Conservation (phyloP, 1,140 invertebrate species). For the Pseudomyrmex dendroicus region DNA sequence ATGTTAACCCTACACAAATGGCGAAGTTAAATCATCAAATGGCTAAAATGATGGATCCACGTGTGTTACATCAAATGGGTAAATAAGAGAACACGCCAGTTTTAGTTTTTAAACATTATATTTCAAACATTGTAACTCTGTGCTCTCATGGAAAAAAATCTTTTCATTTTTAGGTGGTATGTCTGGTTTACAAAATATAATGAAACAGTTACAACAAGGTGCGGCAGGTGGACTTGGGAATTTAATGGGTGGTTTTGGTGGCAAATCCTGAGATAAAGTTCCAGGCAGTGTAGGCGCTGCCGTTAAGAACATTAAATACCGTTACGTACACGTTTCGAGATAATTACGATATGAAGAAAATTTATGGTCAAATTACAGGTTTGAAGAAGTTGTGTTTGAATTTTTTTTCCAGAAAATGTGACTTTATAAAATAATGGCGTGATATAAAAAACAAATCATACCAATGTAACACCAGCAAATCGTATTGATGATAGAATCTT, state of each 20-base stretch:
- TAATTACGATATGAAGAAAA: slow-evolving; percentile 4
- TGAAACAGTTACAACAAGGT: slow-evolving; percentile 98
- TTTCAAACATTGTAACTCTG: neutral
- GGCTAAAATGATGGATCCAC: slow-evolving; percentile 99
- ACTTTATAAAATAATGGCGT: slow-evolving; percentile 38
- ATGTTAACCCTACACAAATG: slow-evolving; percentile 99
- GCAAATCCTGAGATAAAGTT: slow-evolving; percentile 81
- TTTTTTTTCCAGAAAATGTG: slow-evolving; percentile 17
- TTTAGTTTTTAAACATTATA: neutral
- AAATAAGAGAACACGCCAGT: slow-evolving; percentile 64
- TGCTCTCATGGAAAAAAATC: neutral
- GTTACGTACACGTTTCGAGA: slow-evolving; percentile 21
- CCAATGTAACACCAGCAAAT: slow-evolving; percentile 18
- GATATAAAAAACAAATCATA: slow-evolving; percentile 7
- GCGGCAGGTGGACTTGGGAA: slow-evolving; percentile 91
- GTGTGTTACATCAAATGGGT: slow-evolving; percentile 98
- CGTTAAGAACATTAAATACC: slow-evolving; percentile 31
- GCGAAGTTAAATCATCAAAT: slow-evolving; percentile 99
- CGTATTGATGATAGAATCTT: slow-evolving; percentile 6
- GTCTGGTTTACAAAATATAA: slow-evolving; percentile 98
- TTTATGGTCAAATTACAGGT: slow-evolving; percentile 15
- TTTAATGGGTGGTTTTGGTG: slow-evolving; percentile 91
- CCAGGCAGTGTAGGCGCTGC: slow-evolving; percentile 35
- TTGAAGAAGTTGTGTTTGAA: slow-evolving; percentile 23
- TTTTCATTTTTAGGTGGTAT: slow-evolving; percentile 92